These are phyloP conservation scores for Drosophila melanogaster DNA, from an alignment of 1,140 invertebrate species.

Conservation along the genomic window DNA sequence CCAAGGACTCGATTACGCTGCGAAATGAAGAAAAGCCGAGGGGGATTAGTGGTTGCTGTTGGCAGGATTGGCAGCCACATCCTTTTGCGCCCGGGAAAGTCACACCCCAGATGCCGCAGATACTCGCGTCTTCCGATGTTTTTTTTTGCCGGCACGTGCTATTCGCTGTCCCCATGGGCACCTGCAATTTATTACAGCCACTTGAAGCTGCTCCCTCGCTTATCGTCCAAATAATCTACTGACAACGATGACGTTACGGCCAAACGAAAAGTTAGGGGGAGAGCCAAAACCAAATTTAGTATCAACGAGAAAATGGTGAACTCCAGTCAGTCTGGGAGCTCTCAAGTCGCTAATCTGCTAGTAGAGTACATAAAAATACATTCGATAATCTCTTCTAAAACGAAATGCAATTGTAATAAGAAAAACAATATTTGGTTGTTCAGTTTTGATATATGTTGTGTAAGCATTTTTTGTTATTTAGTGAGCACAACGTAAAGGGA, in stretches of 20 bases:
- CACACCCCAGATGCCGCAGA: constrained; percentile 21
- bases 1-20: constrained; percentile 54
- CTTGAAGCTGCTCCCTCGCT: constrained; percentile 35
- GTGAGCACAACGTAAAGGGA: background rate
- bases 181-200: constrained; percentile 49
- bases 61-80: constrained; percentile 36
- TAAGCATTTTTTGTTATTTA: too few species aligned
- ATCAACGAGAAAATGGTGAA: constrained; percentile 9
- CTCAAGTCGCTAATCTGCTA: background rate
- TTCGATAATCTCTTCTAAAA: too few species aligned
- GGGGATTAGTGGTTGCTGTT: constrained; percentile 42
- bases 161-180: constrained; percentile 15
- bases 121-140: background rate
- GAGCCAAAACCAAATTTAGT: constrained; percentile 5
- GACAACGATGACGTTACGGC: constrained; percentile 29
- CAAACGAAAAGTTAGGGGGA: background rate
- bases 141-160: constrained; percentile 40
- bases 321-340: background rate
- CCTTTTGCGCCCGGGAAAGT: constrained; percentile 32
- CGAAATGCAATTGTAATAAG: too few species aligned
- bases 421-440: background rate
- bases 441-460: too few species aligned
- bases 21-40: constrained; percentile 6
- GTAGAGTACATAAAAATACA: background rate
- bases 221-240: constrained; percentile 47